phyloP scores from a whole-genome alignment of 1,140 invertebrate species.

The Plodia interpunctella region DNA sequence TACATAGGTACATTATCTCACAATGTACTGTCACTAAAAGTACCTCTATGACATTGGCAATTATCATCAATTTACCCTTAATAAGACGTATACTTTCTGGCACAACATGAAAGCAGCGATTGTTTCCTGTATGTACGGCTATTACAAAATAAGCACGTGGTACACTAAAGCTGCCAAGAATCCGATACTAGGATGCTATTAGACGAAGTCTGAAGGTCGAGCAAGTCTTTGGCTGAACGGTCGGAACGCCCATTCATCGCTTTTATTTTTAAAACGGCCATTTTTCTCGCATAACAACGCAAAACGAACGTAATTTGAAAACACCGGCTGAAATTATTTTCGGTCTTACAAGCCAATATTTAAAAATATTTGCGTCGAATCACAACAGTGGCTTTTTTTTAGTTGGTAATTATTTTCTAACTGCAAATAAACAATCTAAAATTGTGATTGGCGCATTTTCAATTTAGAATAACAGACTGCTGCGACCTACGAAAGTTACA shows the following conservation, averaged over 20 bases:
- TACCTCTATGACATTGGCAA: not conserved
- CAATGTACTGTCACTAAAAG: too few relatives aligned
- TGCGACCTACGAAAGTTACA: too few relatives aligned
- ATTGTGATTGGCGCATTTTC: too few relatives aligned
- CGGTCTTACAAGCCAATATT: not conserved
- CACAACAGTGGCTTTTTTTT: too few relatives aligned
- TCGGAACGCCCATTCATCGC: conserved; percentile 8
- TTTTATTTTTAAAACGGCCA: conserved; percentile 10
- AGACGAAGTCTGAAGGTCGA: conserved; percentile 9
- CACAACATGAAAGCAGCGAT: not conserved
- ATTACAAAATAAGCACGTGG: conserved; percentile 9
- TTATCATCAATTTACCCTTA: not conserved
- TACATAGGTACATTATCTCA: too few relatives aligned
- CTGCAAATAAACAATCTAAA: too few relatives aligned
- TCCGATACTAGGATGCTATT: conserved; percentile 12
- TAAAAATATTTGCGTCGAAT: not conserved
- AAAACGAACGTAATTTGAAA: not conserved
- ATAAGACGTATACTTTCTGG: not conserved
- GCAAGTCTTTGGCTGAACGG: not conserved
- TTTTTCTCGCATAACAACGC: conserved; percentile 3
- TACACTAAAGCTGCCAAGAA: conserved; percentile 11
- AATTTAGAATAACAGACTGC: too few relatives aligned
- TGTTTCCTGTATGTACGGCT: not conserved
- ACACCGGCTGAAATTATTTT: not conserved
- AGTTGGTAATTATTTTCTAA: too few relatives aligned